Evolutionary conservation across 2,113 vertebrate genomes (phyloP).

Genomic region (Grammomys surdaster): DNA sequence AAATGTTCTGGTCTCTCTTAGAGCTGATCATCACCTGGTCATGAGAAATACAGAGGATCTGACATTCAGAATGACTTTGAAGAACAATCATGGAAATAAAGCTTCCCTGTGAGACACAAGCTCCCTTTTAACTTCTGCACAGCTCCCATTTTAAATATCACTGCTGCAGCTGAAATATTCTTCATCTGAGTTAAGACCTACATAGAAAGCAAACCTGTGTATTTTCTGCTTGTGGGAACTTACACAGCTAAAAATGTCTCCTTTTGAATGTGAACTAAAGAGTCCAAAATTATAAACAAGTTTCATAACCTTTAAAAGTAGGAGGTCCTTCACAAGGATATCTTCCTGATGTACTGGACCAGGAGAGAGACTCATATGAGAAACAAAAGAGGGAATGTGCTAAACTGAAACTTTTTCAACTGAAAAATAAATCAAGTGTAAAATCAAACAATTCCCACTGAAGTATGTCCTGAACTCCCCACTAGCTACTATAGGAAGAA

Average conservation of each 20-base stretch:
- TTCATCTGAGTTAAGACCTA: slow-evolving; percentile 30
- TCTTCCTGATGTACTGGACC: neutral
- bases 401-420: neutral
- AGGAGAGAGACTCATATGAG: neutral
- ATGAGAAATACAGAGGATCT: neutral
- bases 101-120: neutral
- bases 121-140: neutral
- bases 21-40: neutral
- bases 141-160: slow-evolving; percentile 31
- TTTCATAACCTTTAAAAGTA: slow-evolving; percentile 49
- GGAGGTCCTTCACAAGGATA: neutral
- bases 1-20: neutral
- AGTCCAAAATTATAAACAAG: slow-evolving; percentile 5
- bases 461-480: neutral
- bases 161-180: neutral
- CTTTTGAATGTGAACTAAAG: slow-evolving; percentile 8
- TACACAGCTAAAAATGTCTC: neutral
- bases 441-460: neutral
- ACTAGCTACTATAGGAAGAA: neutral
- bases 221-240: slow-evolving; percentile 19
- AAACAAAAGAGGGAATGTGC: neutral
- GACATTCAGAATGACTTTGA: slow-evolving; percentile 15
- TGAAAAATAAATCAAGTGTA: neutral
- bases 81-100: neutral
- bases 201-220: slow-evolving; percentile 19